Percentiles rank a stretch among this genome's conserved stretches.
Evolutionary conservation across 2,797 vertebrate genomes (phyloP).

Genomic region (Steatocranus sp.): DNA sequence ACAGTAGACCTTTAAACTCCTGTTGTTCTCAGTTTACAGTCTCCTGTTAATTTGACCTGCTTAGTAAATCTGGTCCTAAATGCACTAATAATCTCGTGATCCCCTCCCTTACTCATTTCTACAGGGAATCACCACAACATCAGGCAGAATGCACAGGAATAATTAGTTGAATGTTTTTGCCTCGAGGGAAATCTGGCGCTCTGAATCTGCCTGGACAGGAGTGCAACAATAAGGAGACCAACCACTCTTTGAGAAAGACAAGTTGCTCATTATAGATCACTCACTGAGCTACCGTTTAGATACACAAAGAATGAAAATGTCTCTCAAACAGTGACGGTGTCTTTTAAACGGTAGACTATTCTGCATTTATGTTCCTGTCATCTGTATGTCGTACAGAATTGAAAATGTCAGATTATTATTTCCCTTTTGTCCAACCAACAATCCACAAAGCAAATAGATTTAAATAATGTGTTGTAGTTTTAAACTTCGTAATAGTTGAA

Average conservation of each 20-base stretch:
- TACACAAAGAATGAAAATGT: not conserved
- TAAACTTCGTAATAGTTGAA: not conserved
- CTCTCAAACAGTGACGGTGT: not conserved
- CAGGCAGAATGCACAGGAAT: slow-evolving; percentile 2
- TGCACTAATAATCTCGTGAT: not conserved
- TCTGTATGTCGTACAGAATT: not conserved
- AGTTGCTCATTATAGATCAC: not conserved
- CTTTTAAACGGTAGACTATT: not conserved
- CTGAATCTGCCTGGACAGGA: not conserved
- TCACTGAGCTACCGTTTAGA: not conserved
- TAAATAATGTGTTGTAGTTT: not conserved
- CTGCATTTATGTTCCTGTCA: not conserved
- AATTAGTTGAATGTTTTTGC: slow-evolving; percentile 13
- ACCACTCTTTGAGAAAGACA: not conserved
- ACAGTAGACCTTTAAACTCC: not conserved
- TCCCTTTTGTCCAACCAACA: not conserved
- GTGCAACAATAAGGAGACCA: not conserved
- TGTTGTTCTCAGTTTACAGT: not conserved
- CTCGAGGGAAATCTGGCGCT: slow-evolving; percentile 1
- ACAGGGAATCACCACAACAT: slow-evolving; percentile 10
- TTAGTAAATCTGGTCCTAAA: not conserved
- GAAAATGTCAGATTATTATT: not conserved
- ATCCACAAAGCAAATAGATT: not conserved
- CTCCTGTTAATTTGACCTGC: not conserved
- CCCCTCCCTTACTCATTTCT: not conserved